These are phyloP conservation scores for Dendrolimus pini DNA, from an alignment of 2,888 invertebrate species.

Conservation along the genomic window DNA sequence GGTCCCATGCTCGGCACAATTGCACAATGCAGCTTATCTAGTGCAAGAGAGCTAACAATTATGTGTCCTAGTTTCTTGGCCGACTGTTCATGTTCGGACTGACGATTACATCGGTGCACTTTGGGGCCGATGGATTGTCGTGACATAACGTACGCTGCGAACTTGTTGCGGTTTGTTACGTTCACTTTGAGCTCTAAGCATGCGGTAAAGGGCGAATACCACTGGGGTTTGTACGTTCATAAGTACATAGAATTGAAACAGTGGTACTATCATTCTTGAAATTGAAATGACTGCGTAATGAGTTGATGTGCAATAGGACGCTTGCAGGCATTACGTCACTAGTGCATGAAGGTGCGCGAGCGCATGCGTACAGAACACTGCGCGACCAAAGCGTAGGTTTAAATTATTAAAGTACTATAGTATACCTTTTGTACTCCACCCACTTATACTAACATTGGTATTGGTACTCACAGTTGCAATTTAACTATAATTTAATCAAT, in stretches of 20 bases:
- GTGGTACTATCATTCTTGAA: constrained; percentile 4
- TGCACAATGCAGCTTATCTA: constrained; percentile 69
- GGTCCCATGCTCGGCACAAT: constrained; percentile 46
- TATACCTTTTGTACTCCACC: not conserved
- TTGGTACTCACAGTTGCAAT: no score
- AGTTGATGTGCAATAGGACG: constrained; percentile 25
- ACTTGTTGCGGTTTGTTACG: constrained; percentile 5
- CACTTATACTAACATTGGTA: no score
- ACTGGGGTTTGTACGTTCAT: constrained; percentile 6
- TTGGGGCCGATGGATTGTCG: constrained; percentile 35
- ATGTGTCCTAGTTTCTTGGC: constrained; percentile 58
- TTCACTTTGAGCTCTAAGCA: constrained; percentile 10
- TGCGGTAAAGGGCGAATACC: constrained; percentile 10
- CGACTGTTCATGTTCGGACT: constrained; percentile 26
- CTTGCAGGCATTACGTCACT: constrained; percentile 45
- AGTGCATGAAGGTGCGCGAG: constrained; percentile 26
- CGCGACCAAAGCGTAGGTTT: not conserved
- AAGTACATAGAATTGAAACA: no score
- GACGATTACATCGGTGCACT: constrained; percentile 39
- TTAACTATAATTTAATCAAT: no score
- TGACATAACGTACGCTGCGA: constrained; percentile 36
- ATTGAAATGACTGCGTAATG: constrained; percentile 5
- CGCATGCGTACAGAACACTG: constrained; percentile 17
- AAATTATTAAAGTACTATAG: not conserved
- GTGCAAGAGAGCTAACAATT: constrained; percentile 55